Evolutionary conservation across 2,113 vertebrate genomes (phyloP), one percentile per base, ranked within the genome.

Genomic region (Ochotona curzoniae): DNA sequence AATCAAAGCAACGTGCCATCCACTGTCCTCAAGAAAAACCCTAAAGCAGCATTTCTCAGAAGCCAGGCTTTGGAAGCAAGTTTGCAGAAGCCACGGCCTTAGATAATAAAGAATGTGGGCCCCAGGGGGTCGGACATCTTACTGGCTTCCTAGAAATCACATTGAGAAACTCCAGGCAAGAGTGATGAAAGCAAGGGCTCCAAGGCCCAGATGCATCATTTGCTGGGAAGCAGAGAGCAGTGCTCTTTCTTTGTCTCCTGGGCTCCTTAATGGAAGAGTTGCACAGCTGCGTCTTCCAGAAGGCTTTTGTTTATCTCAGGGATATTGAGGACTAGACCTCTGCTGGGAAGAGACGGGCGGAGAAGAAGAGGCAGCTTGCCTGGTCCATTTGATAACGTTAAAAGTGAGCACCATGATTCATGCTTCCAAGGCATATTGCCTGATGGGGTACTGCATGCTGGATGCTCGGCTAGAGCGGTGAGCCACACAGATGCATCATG

Each of bases 101-200:
- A 38, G 54, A 75, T 54, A 47, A 85, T 92, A 71, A 89, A 83
- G 83, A 87, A 81, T 4, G 23, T 5, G 47, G 7, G n/a, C 69
- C 93, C 83, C 61, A 75, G 85, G 66, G 86, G n/a, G 85, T 90
- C n/a, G 23, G 57, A n/a, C 0, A 1, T 69, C 87, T 69, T 47
- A 12, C n/a, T 60, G 70, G 69, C 44, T 95, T 94, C 90, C 86
- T 78, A 69, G 86, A 95, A 96, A 88, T 81, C 70, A 23, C 32
- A 63, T n/a, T 86, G 79, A 93, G 70, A 80, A 86, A 89, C 35
- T 54, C 1, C 26, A 85, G 61, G 44, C 61, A 90, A 57, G 83
- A 83, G 32, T 93, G 90, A 88, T 79, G 95, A 87, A 95, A 92
- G 54, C 8, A 18, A 81, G 64, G 32, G 20, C 80, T 63, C 88